Percentiles rank a stretch among this genome's conserved stretches.
Evolutionary conservation across 2,797 vertebrate species (phyloP).

Genomic region (Sphenodon punctatus): DNA sequence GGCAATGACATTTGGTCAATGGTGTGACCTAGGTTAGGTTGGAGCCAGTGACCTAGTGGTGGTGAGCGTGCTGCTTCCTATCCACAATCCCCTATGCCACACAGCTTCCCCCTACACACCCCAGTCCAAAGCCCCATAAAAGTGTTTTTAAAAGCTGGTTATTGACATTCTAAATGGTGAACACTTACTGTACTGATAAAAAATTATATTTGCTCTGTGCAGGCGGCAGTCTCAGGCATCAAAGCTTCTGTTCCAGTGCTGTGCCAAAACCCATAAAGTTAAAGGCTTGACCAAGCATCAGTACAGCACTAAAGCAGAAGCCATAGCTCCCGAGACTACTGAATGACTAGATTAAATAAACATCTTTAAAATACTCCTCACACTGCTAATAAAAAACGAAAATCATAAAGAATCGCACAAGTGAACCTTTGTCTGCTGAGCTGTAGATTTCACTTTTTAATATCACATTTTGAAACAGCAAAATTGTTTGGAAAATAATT

Average conservation of each 20-base stretch:
- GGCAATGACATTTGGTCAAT: slow-evolving; percentile 27
- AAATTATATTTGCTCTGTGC: slow-evolving; percentile 72
- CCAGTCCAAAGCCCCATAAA: not conserved
- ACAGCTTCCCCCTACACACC: rapidly evolving
- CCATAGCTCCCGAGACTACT: slow-evolving; percentile 65
- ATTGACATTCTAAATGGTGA: slow-evolving; percentile 53
- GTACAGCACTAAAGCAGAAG: slow-evolving; percentile 67
- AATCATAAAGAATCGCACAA: slow-evolving; percentile 48
- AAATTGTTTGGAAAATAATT: slow-evolving; percentile 7
- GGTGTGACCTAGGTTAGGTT: not conserved
- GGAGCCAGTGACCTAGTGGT: not conserved
- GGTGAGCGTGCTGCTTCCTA: not conserved
- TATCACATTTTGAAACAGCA: not conserved
- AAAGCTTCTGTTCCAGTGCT: slow-evolving; percentile 68
- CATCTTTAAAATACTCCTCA: slow-evolving; percentile 62
- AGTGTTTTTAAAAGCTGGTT: slow-evolving; percentile 14
- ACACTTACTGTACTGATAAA: slow-evolving; percentile 68
- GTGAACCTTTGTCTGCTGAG: slow-evolving; percentile 17
- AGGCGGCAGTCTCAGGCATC: slow-evolving; percentile 63
- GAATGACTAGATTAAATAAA: slow-evolving; percentile 69
- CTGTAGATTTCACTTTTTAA: not conserved
- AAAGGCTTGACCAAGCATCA: slow-evolving; percentile 76
- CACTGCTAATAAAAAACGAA: slow-evolving; percentile 53
- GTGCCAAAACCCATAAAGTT: slow-evolving; percentile 76
- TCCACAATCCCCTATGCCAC: rapidly evolving